A percentile compares a stretch with the other conserved stretches of the same genome.
These are phyloP conservation scores for Tenthredo scrophulariae DNA, from an alignment of 2,888 invertebrate genomes.

Conservation along the genomic window DNA sequence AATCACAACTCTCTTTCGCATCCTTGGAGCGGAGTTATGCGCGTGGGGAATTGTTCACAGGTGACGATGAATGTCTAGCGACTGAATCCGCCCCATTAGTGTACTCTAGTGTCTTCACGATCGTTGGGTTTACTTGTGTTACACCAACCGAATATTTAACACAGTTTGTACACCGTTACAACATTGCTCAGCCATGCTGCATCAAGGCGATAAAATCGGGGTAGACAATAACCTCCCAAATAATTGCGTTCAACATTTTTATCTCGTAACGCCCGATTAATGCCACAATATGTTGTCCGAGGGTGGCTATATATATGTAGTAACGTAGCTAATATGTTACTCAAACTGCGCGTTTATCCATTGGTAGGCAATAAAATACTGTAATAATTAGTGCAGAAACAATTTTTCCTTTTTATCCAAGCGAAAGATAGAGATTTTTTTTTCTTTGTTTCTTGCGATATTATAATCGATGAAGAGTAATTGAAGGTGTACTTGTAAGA, in stretches of 20 bases:
- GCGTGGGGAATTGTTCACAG: slow-evolving; percentile 66
- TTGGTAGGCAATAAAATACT: background rate
- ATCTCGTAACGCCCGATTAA: slow-evolving; percentile 77
- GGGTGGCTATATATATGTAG: background rate
- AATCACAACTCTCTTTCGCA: slow-evolving; percentile 52
- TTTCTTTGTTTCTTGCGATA: background rate
- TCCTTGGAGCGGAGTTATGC: slow-evolving; percentile 56
- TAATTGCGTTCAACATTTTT: slow-evolving; percentile 76
- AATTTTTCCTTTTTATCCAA: background rate
- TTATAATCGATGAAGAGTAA: background rate
- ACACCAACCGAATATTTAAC: background rate
- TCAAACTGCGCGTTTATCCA: background rate
- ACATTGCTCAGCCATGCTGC: slow-evolving; percentile 10
- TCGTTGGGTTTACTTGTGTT: background rate
- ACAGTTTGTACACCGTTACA: background rate
- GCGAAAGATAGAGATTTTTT: background rate
- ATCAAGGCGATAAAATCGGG: background rate
- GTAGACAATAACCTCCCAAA: slow-evolving; percentile 57
- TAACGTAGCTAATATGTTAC: background rate
- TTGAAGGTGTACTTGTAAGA: background rate
- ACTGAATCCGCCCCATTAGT: slow-evolving; percentile 49
- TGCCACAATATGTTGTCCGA: slow-evolving; percentile 68
- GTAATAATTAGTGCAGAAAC: background rate
- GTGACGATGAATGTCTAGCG: slow-evolving; percentile 63
- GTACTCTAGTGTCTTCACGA: background rate